Percentiles rank a stretch among this genome's conserved stretches.
These are phyloP conservation scores for Drosophila nr. perissopoda DNA, from an alignment of 2,888 invertebrate genomes.

Conservation along the genomic window DNA sequence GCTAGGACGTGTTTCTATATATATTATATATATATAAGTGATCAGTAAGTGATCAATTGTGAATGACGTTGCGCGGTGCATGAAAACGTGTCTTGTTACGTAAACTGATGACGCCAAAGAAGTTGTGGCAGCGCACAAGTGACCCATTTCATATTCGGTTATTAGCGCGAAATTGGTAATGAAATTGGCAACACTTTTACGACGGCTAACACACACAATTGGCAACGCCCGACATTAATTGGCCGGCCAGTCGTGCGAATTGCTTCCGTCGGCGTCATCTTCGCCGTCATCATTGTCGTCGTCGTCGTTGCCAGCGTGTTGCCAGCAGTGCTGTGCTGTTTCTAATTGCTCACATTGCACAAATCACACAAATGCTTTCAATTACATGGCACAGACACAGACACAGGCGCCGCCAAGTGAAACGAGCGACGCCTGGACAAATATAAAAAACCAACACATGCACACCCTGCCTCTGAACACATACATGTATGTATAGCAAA, in stretches of 20 bases:
- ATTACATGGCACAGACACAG: slow-evolving; percentile 64
- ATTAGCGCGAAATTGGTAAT: slow-evolving; percentile 71
- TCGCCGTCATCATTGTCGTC: slow-evolving; percentile 7
- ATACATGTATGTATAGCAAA: not conserved
- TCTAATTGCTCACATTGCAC: slow-evolving; percentile 76
- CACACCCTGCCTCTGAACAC: not conserved
- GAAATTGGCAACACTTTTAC: slow-evolving; percentile 71
- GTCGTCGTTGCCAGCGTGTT: slow-evolving; percentile 4
- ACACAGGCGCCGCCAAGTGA: slow-evolving; percentile 51
- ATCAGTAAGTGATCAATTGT: slow-evolving; percentile 6
- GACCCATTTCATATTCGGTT: slow-evolving; percentile 43
- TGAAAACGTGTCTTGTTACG: slow-evolving; percentile 40
- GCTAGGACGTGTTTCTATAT: slow-evolving; percentile 27
- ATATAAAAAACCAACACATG: slow-evolving; percentile 31
- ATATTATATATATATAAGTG: not conserved
- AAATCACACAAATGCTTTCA: slow-evolving; percentile 80
- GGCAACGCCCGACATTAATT: slow-evolving; percentile 9
- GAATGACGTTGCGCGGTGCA: slow-evolving; percentile 10
- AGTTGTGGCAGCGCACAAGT: slow-evolving; percentile 8
- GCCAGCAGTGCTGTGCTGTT: slow-evolving; percentile 25
- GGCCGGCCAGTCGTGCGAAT: slow-evolving; percentile 40
- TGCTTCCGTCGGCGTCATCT: slow-evolving; percentile 37
- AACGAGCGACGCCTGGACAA: slow-evolving; percentile 62
- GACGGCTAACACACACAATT: slow-evolving; percentile 21
- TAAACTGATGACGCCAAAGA: slow-evolving; percentile 38